phyloP scores from a whole-genome alignment of 37 sponge, comb jelly and placozoan genomes.

The Cladorhizidae sp. region DNA sequence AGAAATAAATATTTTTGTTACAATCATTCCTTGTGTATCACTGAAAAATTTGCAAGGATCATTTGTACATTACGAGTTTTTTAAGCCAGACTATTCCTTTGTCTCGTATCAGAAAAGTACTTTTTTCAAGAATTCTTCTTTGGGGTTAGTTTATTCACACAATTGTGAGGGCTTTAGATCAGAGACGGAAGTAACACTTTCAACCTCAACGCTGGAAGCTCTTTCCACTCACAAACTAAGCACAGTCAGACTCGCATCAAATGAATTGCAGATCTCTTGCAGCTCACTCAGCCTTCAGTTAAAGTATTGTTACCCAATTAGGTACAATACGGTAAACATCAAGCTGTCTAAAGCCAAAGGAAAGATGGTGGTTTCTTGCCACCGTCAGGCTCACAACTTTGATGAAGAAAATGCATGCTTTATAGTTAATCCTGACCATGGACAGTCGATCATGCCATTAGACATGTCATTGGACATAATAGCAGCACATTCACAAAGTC shows the following conservation, averaged over 20 bases:
- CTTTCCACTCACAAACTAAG: neutral
- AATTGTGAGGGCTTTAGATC: slow-evolving; percentile 7
- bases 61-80: neutral
- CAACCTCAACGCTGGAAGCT: neutral
- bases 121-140: too few species aligned
- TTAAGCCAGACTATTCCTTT: neutral
- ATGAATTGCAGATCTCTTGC: slow-evolving; percentile 1
- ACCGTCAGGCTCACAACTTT: neutral
- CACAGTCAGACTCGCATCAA: neutral
- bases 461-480: neutral
- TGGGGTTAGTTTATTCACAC: slow-evolving; percentile 5
- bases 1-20: neutral
- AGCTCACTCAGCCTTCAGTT: neutral
- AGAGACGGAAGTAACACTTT: slow-evolving; percentile 4
- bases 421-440: neutral
- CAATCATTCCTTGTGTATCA: neutral
- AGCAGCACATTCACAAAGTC: too few species aligned
- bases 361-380: neutral
- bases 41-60: neutral
- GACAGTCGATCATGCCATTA: neutral
- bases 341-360: neutral
- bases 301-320: slow-evolving; percentile 8
- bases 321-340: neutral
- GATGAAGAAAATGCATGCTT: neutral
- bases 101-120: too few species aligned